phyloP scores from a whole-genome alignment of 2,888 invertebrate species.

The Drosophila kambysellisi region DNA sequence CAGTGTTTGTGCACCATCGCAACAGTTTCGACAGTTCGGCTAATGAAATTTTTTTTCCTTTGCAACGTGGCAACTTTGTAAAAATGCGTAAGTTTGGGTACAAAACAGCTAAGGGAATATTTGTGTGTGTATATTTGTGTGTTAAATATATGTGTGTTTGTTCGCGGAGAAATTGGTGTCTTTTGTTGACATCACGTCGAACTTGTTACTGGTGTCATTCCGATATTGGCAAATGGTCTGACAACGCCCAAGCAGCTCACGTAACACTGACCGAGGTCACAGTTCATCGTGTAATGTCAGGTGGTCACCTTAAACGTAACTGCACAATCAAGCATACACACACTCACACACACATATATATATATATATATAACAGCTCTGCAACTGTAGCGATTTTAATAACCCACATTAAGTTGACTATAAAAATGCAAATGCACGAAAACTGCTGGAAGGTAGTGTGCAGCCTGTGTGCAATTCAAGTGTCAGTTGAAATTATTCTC shows the following conservation, averaged over 20 bases:
- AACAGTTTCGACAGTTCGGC: slow-evolving; percentile 70
- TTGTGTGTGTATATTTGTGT: slow-evolving; percentile 5
- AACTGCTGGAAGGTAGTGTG: slow-evolving; percentile 4
- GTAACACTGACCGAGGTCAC: slow-evolving; percentile 47
- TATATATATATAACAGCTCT: not conserved
- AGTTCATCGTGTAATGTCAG: slow-evolving; percentile 24
- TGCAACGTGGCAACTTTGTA: slow-evolving; percentile 18
- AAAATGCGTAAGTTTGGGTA: slow-evolving; percentile 25
- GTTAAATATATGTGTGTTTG: slow-evolving; percentile 26
- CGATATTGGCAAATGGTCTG: slow-evolving; percentile 52
- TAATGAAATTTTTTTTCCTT: slow-evolving; percentile 66
- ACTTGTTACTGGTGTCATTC: slow-evolving; percentile 66
- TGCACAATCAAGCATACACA: not conserved
- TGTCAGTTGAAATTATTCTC: slow-evolving; percentile 17
- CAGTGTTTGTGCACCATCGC: slow-evolving; percentile 26
- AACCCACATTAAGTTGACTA: slow-evolving; percentile 2
- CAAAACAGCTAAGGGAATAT: not conserved
- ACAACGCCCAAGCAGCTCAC: slow-evolving; percentile 33
- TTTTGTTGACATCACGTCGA: slow-evolving; percentile 76
- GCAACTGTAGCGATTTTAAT: slow-evolving; percentile 4
- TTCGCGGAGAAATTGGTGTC: slow-evolving; percentile 22
- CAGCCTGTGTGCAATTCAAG: slow-evolving; percentile 29
- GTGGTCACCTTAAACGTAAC: slow-evolving; percentile 29
- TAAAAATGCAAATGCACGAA: not conserved
- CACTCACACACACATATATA: not conserved